A percentile compares a stretch with the other conserved stretches of the same genome.
Conservation (phyloP, 2,888 invertebrate species). For the Tipula unca region DNA sequence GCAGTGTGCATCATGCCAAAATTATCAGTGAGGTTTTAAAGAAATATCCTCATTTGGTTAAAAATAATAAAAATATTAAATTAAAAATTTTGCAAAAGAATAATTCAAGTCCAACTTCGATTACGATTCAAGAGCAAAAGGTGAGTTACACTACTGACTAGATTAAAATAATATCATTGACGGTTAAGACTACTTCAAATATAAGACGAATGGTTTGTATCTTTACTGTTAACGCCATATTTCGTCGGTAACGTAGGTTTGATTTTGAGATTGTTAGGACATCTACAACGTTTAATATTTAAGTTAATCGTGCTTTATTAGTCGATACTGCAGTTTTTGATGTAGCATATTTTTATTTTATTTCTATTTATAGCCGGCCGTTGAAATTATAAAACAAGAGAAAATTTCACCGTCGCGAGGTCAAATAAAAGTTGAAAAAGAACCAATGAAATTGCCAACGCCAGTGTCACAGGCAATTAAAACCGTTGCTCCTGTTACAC, state of each 20-base stretch:
- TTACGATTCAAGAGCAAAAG: background rate
- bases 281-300: background rate
- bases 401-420: constrained; percentile 17
- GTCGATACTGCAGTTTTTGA: background rate
- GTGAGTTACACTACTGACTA: background rate
- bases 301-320: background rate
- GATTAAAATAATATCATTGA: too few relatives aligned
- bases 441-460: constrained; percentile 21
- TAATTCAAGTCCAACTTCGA: constrained; percentile 22
- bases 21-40: constrained; percentile 81
- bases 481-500: constrained; percentile 18
- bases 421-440: constrained; percentile 20
- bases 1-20: constrained; percentile 64
- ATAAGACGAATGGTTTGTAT: background rate
- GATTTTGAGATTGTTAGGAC: background rate
- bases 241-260: background rate
- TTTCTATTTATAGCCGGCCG: background rate
- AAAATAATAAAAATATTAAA: constrained; percentile 79
- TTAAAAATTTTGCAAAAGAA: constrained; percentile 68
- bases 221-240: background rate
- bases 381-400: background rate
- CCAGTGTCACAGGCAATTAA: constrained; percentile 21
- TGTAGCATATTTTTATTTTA: too few relatives aligned
- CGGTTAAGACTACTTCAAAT: background rate
- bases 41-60: constrained; percentile 80